Base-by-base conservation (phyloP, 2,888 invertebrate genomes). In the Palloptera scutellata region DNA sequence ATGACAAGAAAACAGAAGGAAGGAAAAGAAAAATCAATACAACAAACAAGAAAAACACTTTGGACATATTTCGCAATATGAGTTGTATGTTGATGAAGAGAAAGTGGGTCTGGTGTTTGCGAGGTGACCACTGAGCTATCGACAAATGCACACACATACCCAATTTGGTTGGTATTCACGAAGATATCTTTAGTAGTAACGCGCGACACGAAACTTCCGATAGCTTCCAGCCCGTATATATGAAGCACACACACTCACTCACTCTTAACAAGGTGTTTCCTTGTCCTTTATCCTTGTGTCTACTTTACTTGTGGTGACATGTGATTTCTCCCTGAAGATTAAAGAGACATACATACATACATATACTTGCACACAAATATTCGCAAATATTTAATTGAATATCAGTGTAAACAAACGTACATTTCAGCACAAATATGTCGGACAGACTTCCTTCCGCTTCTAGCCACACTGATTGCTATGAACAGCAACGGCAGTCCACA, bases 31-130 rank as follows among this genome's bases (percentile, higher is more conserved):
- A 61, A 66, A 66, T 54, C 66, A 48, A 61, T 43, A 61, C 19
- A 42, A 55, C 54, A 19, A 17, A 0, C 59, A 20, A 53, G 52
- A 42, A 20, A 15, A 15, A 12, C 2, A 54, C 19, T 12, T 19
- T 52, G 60, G 13, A 60, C 58, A 58, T 10, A 20, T 9, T 10
- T 45, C 9, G 8, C 20, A 42, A 65, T 40, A 52, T 58, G 20
- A 57, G 53, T 45, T 42, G 19, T n/a, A 42, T 10, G 17, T 12
- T 6, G 53, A 10, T 41, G 19, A 43, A n/a, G 15, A n/a, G 53
- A n/a, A 53, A 52, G 63, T 59, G 66, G 69, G 66, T 69, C 66
- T 66, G 69, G 54, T 62, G 58, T 51, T 43, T 62, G 43, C 40
- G 62, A 57, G 69, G 62, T 20, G 13, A 15, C 59, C 45, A 62